These are phyloP conservation scores for Sandelia bainsii DNA, from an alignment of 2,797 vertebrate species.

Conservation along the genomic window DNA sequence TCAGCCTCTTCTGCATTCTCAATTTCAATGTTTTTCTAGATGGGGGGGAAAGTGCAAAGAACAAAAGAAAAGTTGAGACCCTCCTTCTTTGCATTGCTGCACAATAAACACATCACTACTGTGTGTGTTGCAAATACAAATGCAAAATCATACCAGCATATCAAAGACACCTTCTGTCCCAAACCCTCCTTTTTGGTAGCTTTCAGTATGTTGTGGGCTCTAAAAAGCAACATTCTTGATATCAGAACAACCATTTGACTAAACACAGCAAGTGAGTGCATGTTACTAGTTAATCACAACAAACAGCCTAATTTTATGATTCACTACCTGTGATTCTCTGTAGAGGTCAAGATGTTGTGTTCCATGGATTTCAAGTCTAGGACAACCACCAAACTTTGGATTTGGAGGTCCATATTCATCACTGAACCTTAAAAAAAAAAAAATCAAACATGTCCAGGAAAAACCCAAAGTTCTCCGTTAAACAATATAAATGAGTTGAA, in stretches of 20 bases:
- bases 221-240: constrained; percentile 27
- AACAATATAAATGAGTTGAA: not conserved
- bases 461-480: not conserved
- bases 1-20: constrained; percentile 83
- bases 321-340: constrained; percentile 58
- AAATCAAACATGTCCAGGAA: constrained; percentile 26
- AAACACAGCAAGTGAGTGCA: not conserved
- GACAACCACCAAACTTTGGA: constrained; percentile 21
- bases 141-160: constrained; percentile 73
- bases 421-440: constrained; percentile 50
- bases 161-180: constrained; percentile 72
- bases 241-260: not conserved
- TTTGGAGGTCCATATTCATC: constrained; percentile 32
- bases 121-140: not conserved
- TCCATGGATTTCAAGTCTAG: constrained; percentile 31
- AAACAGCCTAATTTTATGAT: not conserved
- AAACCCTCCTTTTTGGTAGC: constrained; percentile 43
- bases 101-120: not conserved
- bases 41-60: not conserved
- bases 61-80: not conserved
- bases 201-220: constrained; percentile 47
- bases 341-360: constrained; percentile 35
- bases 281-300: not conserved
- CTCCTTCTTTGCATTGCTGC: not conserved
- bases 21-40: constrained; percentile 83